These are phyloP conservation scores for Bhutanitis thaidina DNA, from an alignment of 2,888 invertebrate species.

Conservation along the genomic window DNA sequence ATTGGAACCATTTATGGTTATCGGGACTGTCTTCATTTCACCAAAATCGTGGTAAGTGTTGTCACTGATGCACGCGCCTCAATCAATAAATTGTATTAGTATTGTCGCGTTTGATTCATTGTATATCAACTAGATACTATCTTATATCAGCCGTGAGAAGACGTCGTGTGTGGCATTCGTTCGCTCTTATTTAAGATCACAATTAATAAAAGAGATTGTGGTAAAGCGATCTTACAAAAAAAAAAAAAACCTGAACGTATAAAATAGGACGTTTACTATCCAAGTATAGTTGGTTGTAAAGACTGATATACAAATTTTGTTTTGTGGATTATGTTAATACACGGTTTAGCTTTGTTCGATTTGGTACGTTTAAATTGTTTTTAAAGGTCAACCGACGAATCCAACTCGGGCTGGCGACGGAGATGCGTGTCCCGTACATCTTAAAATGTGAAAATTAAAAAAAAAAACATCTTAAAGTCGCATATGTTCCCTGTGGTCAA, in stretches of 20 bases:
- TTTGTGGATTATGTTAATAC: no score
- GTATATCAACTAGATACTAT: constrained; percentile 30
- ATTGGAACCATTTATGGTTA: no score
- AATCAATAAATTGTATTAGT: constrained; percentile 61
- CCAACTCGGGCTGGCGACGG: no score
- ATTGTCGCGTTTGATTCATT: constrained; percentile 44
- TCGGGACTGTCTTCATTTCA: not conserved
- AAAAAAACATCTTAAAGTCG: no score
- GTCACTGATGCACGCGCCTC: constrained; percentile 35
- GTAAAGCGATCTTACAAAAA: not conserved
- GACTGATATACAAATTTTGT: no score
- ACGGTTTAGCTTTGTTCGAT: no score
- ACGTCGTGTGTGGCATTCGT: constrained; percentile 31
- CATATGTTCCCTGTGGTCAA: no score
- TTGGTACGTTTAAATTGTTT: no score
- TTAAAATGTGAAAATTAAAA: no score
- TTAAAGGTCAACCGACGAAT: no score
- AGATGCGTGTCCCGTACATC: no score
- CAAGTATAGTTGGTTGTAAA: no score
- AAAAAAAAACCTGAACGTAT: constrained; percentile 7
- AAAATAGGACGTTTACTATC: constrained; percentile 8
- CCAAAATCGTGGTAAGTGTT: constrained; percentile 31
- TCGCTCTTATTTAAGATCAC: constrained; percentile 14
- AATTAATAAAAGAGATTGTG: constrained; percentile 2
- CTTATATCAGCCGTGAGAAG: constrained; percentile 28